phyloP scores from a whole-genome alignment of 2,797 vertebrate species.

The Parambassis ranga region DNA sequence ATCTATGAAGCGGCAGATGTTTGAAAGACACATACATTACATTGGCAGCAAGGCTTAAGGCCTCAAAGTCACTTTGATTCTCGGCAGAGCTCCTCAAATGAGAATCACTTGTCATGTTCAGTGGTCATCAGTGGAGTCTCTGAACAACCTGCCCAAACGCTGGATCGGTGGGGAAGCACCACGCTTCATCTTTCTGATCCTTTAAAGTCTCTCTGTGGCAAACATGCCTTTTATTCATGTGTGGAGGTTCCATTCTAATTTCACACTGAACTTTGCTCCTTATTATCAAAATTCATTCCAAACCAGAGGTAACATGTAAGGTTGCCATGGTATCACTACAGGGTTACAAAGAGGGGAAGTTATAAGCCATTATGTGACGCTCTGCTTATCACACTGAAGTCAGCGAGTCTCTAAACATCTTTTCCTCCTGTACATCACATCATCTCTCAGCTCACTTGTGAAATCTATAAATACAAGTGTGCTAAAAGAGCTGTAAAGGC shows the following conservation, averaged over 20 bases:
- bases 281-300: neutral
- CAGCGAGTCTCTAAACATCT: slow-evolving; percentile 11
- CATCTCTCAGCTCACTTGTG: slow-evolving; percentile 46
- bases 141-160: slow-evolving; percentile 9
- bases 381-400: slow-evolving; percentile 12
- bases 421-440: slow-evolving; percentile 15
- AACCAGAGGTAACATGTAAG: neutral
- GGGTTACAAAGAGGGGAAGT: neutral
- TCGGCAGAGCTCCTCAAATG: slow-evolving; percentile 14
- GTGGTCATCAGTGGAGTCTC: slow-evolving; percentile 32
- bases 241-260: too few species aligned
- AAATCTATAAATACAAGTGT: slow-evolving; percentile 67
- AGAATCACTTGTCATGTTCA: slow-evolving; percentile 50
- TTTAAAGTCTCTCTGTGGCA: neutral
- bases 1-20: slow-evolving; percentile 16
- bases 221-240: too few species aligned
- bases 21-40: slow-evolving; percentile 29
- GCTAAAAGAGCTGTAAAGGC: slow-evolving; percentile 55
- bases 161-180: neutral
- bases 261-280: neutral
- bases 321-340: slow-evolving; percentile 30
- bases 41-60: slow-evolving; percentile 23
- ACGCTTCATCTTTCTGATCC: neutral
- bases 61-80: slow-evolving; percentile 49
- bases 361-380: neutral